Evolutionary conservation across 2,797 vertebrate species (phyloP).

Genomic region (Numenius phaeopus): DNA sequence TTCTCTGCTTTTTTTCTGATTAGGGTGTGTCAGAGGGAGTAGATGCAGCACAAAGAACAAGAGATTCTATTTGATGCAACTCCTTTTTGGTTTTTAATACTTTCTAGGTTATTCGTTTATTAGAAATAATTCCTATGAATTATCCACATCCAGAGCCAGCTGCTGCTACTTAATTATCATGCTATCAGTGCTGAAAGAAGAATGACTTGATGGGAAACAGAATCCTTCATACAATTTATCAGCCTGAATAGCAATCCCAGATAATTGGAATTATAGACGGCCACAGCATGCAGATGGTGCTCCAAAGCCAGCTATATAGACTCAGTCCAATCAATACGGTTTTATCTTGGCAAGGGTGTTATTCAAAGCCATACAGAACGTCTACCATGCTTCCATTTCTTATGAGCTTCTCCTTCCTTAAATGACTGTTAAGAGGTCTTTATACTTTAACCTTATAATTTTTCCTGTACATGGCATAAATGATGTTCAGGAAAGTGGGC

Average conservation of each 20-base stretch:
- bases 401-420: background rate
- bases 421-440: background rate
- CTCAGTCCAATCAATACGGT: background rate
- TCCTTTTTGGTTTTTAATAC: background rate
- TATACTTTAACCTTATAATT: slow-evolving; percentile 19
- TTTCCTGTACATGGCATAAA: background rate
- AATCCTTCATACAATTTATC: slow-evolving; percentile 32
- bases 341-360: slow-evolving; percentile 9
- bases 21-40: background rate
- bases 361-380: background rate
- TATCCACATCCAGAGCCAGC: slow-evolving; percentile 20
- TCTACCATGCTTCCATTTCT: background rate
- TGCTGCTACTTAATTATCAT: slow-evolving; percentile 48
- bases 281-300: slow-evolving; percentile 56
- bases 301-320: slow-evolving; percentile 7
- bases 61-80: background rate
- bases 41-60: background rate
- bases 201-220: slow-evolving; percentile 37
- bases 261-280: slow-evolving; percentile 23
- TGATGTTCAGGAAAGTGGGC: background rate
- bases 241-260: slow-evolving; percentile 12
- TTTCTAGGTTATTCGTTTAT: slow-evolving; percentile 19
- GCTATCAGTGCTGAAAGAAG: background rate
- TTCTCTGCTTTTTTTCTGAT: background rate
- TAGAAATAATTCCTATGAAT: slow-evolving; percentile 42